Evolutionary conservation across 2,113 vertebrate genomes (phyloP).

Genomic region (Narcine bancroftii): DNA sequence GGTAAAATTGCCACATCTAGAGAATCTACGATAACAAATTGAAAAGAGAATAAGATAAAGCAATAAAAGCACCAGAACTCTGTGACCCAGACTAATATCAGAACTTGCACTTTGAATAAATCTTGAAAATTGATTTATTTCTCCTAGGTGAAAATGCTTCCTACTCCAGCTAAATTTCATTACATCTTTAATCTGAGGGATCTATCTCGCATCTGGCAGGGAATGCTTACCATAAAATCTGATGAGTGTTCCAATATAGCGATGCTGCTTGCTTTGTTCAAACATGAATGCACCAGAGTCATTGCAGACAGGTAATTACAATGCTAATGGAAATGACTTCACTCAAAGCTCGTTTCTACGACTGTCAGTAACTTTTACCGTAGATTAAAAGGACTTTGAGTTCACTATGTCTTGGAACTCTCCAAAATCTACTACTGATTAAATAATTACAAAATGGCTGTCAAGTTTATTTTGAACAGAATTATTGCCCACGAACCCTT

Average conservation of each 20-base stretch:
- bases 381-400: background rate
- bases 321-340: no score
- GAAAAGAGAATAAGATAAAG: no score
- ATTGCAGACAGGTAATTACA: conserved; percentile 60
- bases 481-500: background rate
- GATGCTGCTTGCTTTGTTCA: conserved; percentile 56
- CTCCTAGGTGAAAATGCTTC: conserved; percentile 61
- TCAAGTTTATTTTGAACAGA: background rate
- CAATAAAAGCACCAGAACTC: no score
- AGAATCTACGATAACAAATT: no score
- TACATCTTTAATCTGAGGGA: conserved; percentile 69
- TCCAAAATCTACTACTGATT: background rate
- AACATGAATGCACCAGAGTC: conserved; percentile 62
- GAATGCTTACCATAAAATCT: conserved; percentile 59
- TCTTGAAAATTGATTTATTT: conserved; percentile 39
- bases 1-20: no score
- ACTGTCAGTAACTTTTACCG: background rate
- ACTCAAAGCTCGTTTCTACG: background rate
- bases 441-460: background rate
- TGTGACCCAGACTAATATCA: background rate
- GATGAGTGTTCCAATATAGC: conserved; percentile 48
- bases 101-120: background rate
- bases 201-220: conserved; percentile 70
- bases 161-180: conserved; percentile 68
- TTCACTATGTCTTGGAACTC: background rate